phyloP scores from a whole-genome alignment of 2,113 vertebrate species.

The Nettapus auritus region DNA sequence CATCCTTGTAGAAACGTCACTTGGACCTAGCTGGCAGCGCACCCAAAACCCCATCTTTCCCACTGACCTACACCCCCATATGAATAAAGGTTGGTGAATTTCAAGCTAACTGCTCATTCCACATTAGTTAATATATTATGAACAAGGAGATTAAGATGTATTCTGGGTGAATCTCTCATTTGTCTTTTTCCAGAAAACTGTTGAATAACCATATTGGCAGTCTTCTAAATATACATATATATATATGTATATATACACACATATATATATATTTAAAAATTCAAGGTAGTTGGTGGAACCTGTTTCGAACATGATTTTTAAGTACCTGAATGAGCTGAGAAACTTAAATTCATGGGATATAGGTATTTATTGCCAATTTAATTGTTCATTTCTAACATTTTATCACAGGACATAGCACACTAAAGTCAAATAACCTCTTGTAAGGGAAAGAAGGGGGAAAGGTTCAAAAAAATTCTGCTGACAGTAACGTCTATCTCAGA shows the following conservation, averaged over 20 bases:
- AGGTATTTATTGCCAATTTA: constrained; percentile 34
- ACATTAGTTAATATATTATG: neutral
- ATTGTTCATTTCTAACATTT: constrained; percentile 26
- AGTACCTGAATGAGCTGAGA: neutral
- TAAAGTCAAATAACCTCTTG: constrained; percentile 32
- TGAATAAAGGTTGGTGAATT: neutral
- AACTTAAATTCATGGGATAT: neutral
- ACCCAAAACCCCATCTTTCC: neutral
- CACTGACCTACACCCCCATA: no score
- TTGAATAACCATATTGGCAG: neutral
- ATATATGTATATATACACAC: no score
- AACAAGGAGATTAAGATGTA: neutral
- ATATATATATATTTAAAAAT: neutral
- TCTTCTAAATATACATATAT: neutral
- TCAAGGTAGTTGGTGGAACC: constrained; percentile 1
- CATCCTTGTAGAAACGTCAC: neutral
- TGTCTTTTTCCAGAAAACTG: neutral
- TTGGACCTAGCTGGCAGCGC: neutral
- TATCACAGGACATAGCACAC: constrained; percentile 37
- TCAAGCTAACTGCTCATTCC: neutral
- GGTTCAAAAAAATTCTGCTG: constrained; percentile 49
- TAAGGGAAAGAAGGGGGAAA: constrained; percentile 35
- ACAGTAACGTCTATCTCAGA: constrained; percentile 63
- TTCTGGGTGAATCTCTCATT: neutral
- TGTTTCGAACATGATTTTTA: constrained; percentile 23